These are phyloP conservation scores for Eugnorisma glareosa DNA, from an alignment of 2,888 invertebrate genomes.

Conservation along the genomic window DNA sequence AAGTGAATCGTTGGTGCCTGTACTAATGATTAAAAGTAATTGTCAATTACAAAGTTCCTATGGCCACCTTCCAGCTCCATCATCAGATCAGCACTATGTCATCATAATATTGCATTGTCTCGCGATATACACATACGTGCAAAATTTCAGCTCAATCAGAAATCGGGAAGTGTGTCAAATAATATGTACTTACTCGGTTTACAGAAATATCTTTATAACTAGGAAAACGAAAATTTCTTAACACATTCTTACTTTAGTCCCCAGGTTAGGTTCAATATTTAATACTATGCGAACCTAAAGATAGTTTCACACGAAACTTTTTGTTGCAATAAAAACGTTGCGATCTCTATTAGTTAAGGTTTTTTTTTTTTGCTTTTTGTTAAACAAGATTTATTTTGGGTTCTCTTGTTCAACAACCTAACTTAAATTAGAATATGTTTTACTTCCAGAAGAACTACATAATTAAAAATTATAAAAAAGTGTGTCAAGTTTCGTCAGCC, in stretches of 20 bases:
- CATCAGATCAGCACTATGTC: too few relatives aligned
- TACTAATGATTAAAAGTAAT: too few relatives aligned
- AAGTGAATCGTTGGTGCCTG: too few relatives aligned
- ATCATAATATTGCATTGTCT: too few relatives aligned
- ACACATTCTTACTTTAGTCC: conserved; percentile 36
- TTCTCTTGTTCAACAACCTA: background rate
- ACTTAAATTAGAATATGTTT: background rate
- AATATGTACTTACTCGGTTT: background rate
- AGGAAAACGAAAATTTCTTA: conserved; percentile 14
- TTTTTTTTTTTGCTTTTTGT: background rate
- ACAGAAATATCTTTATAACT: background rate
- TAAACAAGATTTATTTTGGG: too few relatives aligned
- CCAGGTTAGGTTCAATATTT: conserved; percentile 64
- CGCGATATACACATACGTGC: too few relatives aligned
- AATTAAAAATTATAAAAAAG: too few relatives aligned
- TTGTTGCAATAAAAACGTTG: background rate
- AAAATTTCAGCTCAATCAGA: too few relatives aligned
- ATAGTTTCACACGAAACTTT: background rate
- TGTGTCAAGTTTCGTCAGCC: too few relatives aligned
- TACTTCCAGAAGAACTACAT: background rate
- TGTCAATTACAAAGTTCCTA: too few relatives aligned
- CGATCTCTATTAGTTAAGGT: background rate
- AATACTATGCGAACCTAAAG: conserved; percentile 34
- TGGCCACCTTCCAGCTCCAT: too few relatives aligned
- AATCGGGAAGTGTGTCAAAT: too few relatives aligned